Evolutionary conservation across 2,888 invertebrate species (phyloP), one percentile per base, ranked within the genome.

Genomic region (Amphipyra berbera): DNA sequence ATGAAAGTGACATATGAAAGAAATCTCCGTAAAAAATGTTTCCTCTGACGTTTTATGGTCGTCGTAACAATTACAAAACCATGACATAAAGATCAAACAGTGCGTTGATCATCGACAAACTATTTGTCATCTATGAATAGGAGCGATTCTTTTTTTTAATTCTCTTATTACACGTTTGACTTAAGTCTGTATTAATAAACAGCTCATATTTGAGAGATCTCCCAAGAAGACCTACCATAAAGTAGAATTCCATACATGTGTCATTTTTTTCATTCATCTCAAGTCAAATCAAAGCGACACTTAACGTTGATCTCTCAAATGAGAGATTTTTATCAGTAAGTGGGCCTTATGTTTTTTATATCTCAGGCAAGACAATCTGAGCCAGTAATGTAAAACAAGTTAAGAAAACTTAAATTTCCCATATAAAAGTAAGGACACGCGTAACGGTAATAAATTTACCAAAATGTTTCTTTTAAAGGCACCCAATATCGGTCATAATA

Each of bases 1-100:
- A 85, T 82, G 86, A 84, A 85, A 85, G 80, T 79, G 73, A 76
- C 79, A 45, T 59, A 21, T 57, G 13, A 65, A 76, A 64, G 71
- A 74, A 73, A 71, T 58, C 21, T 53, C 52, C 33, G 27, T 63
- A 69, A 70, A 68, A 67, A 77, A 73, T 54, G 50, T 52, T 67
- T 60, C 52, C 66, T 66, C 40, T 45, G 30, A 40, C 35, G 37
- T 44, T 55, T 66, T 59, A 50, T 61, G 53, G 45, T 15, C 5
- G 48, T 42, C 46, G 14, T 35, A 47, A 50, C 64, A 37, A 68
- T 60, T 61, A 71, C 35, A 45, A 52, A 10, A 63, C 53, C 61
- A 55, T 42, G 44, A 54, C 49, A 46, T 48, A 42, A 21, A 63
- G 54, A 61, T 68, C 56, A 61, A 72, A 75, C 62, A 45, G 37